Percentiles rank a stretch among this genome's conserved stretches.
Evolutionary conservation across 2,888 invertebrate genomes (phyloP).

Genomic region (Synanthedon myopaeformis): DNA sequence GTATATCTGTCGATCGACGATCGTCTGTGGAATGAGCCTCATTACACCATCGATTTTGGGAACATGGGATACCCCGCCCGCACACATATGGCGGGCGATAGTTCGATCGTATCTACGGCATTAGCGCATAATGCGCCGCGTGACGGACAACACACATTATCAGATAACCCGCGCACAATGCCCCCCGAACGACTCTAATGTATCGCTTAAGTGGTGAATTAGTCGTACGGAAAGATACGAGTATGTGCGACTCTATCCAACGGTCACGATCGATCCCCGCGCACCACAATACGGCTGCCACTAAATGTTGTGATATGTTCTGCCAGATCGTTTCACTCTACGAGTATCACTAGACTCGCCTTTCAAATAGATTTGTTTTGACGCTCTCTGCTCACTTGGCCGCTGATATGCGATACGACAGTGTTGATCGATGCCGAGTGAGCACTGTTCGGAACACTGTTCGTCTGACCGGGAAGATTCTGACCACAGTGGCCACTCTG

Average conservation of each 20-base stretch:
- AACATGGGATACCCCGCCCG: conserved; percentile 6
- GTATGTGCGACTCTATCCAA: neutral
- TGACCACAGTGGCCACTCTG: too few relatives aligned
- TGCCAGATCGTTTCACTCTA: too few relatives aligned
- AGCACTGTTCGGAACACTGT: too few relatives aligned
- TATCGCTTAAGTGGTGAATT: neutral
- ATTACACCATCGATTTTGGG: conserved; percentile 5
- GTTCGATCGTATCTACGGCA: conserved; percentile 1
- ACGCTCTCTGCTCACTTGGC: too few relatives aligned
- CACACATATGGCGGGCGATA: conserved; percentile 1
- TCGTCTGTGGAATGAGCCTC: conserved; percentile 7
- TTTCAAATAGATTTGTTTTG: too few relatives aligned
- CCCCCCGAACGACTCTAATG: neutral
- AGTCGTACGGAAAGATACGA: neutral
- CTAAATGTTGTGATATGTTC: conserved; percentile 1
- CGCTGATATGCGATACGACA: too few relatives aligned
- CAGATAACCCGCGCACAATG: neutral
- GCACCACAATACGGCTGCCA: neutral
- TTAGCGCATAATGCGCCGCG: conserved; percentile 2
- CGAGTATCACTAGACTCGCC: too few relatives aligned
- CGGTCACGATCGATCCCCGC: too few relatives aligned
- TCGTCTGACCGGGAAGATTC: too few relatives aligned
- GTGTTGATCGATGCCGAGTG: too few relatives aligned
- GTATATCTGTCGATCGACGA: conserved; percentile 10
- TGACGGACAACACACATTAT: conserved; percentile 1